phyloP scores from a whole-genome alignment of 92 coral and sea anemone genomes.

The Porites evermanni region DNA sequence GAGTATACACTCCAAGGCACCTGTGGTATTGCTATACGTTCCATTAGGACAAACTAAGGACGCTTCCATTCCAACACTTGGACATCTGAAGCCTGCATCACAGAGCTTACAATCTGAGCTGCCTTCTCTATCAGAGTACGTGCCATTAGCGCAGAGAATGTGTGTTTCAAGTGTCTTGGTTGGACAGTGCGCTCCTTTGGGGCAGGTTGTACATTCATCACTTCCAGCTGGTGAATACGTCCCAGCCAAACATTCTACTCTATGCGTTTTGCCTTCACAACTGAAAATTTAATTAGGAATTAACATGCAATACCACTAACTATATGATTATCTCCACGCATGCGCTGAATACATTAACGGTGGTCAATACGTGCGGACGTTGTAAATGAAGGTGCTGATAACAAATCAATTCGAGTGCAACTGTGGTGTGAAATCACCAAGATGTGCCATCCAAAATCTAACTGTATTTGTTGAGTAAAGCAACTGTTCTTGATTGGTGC shows the following conservation, averaged over 20 bases:
- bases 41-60: conserved; percentile 87
- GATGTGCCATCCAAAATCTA: too few species aligned
- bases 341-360: not conserved
- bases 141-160: conserved; percentile 82
- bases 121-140: conserved; percentile 47
- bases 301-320: too few species aligned
- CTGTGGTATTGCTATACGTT: conserved; percentile 81
- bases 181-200: conserved; percentile 87
- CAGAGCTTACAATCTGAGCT: conserved; percentile 63
- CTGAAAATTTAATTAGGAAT: conserved; percentile 21
- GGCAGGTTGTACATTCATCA: conserved; percentile 67
- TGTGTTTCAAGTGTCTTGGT: conserved; percentile 50
- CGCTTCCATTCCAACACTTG: conserved; percentile 64
- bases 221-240: conserved; percentile 72
- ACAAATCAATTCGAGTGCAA: too few species aligned
- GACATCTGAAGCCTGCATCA: conserved; percentile 82
- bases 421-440: too few species aligned
- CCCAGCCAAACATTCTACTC: conserved; percentile 66
- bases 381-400: not conserved
- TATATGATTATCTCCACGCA: not conserved
- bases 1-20: conserved; percentile 75
- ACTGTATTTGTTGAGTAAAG: too few species aligned
- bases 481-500: too few species aligned
- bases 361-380: not conserved
- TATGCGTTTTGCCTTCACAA: conserved; percentile 63